These are phyloP conservation scores for Coryphaenoides rupestris DNA, from an alignment of 2,113 vertebrate genomes.

Conservation along the genomic window DNA sequence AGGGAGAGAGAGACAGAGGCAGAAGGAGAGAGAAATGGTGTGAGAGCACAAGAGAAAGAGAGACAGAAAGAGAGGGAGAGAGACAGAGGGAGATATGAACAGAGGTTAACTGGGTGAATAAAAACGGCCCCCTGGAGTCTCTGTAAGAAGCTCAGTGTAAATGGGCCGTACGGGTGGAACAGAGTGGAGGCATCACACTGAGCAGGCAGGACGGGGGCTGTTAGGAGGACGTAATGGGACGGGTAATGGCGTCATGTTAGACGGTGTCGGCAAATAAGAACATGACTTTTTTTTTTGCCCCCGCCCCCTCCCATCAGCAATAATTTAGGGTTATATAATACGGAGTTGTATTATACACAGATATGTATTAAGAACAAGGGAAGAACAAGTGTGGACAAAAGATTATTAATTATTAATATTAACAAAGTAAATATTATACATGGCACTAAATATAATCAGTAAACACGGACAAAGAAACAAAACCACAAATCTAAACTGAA, in stretches of 20 bases:
- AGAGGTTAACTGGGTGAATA: constrained; percentile 61
- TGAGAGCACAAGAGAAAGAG: too few relatives aligned
- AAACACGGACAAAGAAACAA: too few relatives aligned
- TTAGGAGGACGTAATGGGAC: constrained; percentile 57
- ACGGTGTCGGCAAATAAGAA: constrained; percentile 59
- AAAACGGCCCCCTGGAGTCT: constrained; percentile 63
- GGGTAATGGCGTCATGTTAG: constrained; percentile 63
- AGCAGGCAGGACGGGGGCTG: constrained; percentile 44
- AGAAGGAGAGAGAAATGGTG: constrained; percentile 17
- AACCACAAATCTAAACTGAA: too few relatives aligned
- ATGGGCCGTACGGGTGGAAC: constrained; percentile 40
- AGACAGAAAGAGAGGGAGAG: constrained; percentile 33
- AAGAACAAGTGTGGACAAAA: too few relatives aligned
- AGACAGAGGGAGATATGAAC: constrained; percentile 48
- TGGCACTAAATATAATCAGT: too few relatives aligned
- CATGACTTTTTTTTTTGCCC: constrained; percentile 30
- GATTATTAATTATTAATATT: too few relatives aligned
- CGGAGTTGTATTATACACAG: too few relatives aligned
- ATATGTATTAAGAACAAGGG: too few relatives aligned
- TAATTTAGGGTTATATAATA: constrained; percentile 34
- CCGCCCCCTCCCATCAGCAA: constrained; percentile 27
- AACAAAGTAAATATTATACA: too few relatives aligned
- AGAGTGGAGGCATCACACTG: constrained; percentile 51
- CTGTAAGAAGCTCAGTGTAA: constrained; percentile 58
- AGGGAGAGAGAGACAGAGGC: constrained; percentile 28